Conservation (phyloP, 1,140 invertebrate genomes). For the Diorhabda carinulata region DNA sequence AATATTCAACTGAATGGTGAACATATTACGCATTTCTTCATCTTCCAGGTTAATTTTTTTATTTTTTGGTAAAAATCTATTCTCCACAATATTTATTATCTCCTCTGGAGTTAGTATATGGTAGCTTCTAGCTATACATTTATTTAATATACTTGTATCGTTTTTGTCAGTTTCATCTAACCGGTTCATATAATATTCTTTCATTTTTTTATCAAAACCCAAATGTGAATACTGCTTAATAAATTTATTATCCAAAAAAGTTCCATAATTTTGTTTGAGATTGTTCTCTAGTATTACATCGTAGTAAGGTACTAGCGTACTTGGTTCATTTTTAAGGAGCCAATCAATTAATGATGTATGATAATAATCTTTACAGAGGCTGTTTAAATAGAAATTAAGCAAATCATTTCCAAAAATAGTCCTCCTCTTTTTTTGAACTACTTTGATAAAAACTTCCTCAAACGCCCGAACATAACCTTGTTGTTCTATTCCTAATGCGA, state of each 20-base stretch:
- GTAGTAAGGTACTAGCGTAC: not conserved
- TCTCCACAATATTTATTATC: not conserved
- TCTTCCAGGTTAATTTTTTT: not conserved
- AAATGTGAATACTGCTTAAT: conserved; percentile 1
- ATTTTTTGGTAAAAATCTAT: not conserved
- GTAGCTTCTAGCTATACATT: not conserved
- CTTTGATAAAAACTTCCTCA: not conserved
- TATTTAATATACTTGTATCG: not conserved
- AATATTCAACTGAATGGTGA: not conserved
- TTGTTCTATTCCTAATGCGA: not conserved
- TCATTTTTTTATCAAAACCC: not conserved
- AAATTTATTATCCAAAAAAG: not conserved
- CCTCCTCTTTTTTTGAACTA: not conserved
- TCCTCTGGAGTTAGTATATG: not conserved
- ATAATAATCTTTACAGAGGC: not conserved
- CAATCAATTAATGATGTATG: not conserved
- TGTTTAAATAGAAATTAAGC: not conserved
- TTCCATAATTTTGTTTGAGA: not conserved
- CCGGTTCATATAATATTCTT: not conserved
- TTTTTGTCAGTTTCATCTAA: not conserved
- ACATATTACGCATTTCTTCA: not conserved
- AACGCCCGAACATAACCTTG: not conserved
- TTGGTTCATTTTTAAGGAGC: conserved; percentile 1
- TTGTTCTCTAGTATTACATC: not conserved
- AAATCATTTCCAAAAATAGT: not conserved